Base-by-base conservation (phyloP, 2,797 vertebrate genomes). In the Prunella strophiata region DNA sequence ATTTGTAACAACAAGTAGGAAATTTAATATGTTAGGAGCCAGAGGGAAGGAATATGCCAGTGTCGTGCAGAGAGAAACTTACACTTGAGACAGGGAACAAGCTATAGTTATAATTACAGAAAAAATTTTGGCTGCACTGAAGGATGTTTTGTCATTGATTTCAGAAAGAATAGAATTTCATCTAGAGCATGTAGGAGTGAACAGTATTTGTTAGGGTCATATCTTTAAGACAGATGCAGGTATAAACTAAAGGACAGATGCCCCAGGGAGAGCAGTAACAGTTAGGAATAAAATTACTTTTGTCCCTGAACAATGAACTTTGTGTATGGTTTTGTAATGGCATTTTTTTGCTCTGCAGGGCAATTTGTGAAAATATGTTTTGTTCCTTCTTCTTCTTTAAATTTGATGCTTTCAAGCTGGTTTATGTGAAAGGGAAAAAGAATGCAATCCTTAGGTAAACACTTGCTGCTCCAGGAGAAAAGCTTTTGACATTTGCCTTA, bases 1-100 rank as follows among this genome's bases (percentile, higher is more conserved):
- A 68, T 91, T 90, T 88, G 55, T 86, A 66, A 94, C 95, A 95
- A 89, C 88, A 95, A 93, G 71, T 26, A 79, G 71, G 89, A 84
- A 94, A 95, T 85, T 65, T 84, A 83, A 91, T 96, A 83, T 52
- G 43, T 55, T 72, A 83, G 47, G 58, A 88, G 54, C 54, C 89
- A 96, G 91, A 92, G 89, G 88, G 95, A 96, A 91, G 38, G 57
- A 95, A 16, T 15, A 65, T 17, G 50, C 85, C 74, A 79, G 45
- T 8, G 0, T 87, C 16, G 2, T 20, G 43, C 73, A 65, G 74
- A 85, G 74, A 88, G 63, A 87, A 92, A 81, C 62, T 78, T 84
- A 76, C 52, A 71, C 68, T 54, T 67, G 83, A 91, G 83, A 67
- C 63, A 38, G 19, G n/a, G 80, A 86, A 82, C 79, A 65, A 94